Percentiles rank a stretch among this genome's conserved stretches.
These are phyloP conservation scores for Branchipolynoe longqiensis DNA, from an alignment of 2,888 invertebrate genomes.

Conservation along the genomic window DNA sequence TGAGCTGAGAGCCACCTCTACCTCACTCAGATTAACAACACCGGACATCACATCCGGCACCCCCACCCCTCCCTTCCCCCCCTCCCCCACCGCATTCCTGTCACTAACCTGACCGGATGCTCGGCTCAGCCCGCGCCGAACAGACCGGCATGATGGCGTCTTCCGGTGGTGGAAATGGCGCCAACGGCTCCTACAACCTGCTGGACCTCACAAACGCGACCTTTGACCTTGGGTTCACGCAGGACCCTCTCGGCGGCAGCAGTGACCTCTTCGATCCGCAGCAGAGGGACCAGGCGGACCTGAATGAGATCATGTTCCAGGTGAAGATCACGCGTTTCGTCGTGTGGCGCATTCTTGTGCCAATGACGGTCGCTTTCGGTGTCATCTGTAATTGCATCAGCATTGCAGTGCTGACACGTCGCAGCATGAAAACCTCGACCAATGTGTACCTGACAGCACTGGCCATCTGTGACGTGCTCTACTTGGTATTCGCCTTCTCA, in stretches of 20 bases:
- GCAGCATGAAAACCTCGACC: slow-evolving; percentile 78
- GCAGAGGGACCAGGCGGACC: neutral
- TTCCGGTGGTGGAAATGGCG: neutral
- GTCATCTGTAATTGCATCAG: slow-evolving; percentile 78
- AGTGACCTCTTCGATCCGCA: neutral
- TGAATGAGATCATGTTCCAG: slow-evolving; percentile 14
- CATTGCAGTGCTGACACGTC: slow-evolving; percentile 77
- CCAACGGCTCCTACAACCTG: slow-evolving; percentile 26
- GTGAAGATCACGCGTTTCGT: slow-evolving; percentile 69
- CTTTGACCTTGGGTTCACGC: neutral
- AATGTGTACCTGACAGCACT: slow-evolving; percentile 87
- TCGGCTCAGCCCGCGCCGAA: too few relatives aligned
- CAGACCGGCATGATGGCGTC: slow-evolving; percentile 12
- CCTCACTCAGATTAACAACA: too few relatives aligned
- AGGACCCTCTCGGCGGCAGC: neutral
- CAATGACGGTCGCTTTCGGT: slow-evolving; percentile 75
- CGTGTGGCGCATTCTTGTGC: slow-evolving; percentile 74
- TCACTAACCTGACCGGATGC: too few relatives aligned
- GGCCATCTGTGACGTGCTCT: slow-evolving; percentile 88
- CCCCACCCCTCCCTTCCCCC: too few relatives aligned
- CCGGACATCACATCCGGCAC: too few relatives aligned
- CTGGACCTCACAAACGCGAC: slow-evolving; percentile 26
- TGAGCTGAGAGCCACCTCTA: too few relatives aligned
- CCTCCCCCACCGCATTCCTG: too few relatives aligned
- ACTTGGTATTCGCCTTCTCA: slow-evolving; percentile 85